Percentiles rank a stretch among this genome's conserved stretches.
Evolutionary conservation across 2,797 vertebrate genomes (phyloP).

Genomic region (Valencia hispanica): DNA sequence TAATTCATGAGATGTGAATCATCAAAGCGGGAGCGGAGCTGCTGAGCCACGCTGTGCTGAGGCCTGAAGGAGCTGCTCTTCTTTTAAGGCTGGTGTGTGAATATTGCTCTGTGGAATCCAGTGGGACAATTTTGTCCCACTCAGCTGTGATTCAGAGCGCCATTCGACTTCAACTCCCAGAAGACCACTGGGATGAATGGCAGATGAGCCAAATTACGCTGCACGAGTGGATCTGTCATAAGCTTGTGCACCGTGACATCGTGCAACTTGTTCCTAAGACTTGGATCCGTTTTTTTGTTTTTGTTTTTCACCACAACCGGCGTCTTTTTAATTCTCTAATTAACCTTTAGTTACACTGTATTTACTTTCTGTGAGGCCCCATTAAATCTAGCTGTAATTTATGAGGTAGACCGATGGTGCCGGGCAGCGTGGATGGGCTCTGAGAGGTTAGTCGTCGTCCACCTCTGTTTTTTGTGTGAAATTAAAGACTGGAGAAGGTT

Average conservation of each 20-base stretch:
- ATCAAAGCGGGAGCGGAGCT: conserved; percentile 51
- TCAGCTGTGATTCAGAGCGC: conserved; percentile 50
- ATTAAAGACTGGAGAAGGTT: conserved; percentile 47
- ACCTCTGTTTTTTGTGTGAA: conserved; percentile 34
- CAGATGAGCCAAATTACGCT: conserved; percentile 33
- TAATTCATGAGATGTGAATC: conserved; percentile 71
- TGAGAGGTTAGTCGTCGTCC: conserved; percentile 6
- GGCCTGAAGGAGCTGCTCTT: conserved; percentile 36
- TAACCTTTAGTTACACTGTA: not conserved
- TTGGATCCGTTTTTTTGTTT: not conserved
- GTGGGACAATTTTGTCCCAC: conserved; percentile 41
- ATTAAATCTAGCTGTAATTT: not conserved
- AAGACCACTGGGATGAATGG: conserved; percentile 33
- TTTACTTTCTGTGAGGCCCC: not conserved
- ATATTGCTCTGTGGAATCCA: conserved; percentile 50
- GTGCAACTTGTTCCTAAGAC: not conserved
- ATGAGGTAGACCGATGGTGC: not conserved
- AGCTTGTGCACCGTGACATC: conserved; percentile 5
- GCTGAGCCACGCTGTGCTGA: conserved; percentile 28
- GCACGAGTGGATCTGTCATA: conserved; percentile 26
- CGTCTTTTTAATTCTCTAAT: conserved; percentile 11
- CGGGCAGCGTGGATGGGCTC: not conserved
- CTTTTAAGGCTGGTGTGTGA: conserved; percentile 39
- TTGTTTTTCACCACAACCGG: conserved; percentile 5
- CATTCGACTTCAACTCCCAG: conserved; percentile 53